Conservation (phyloP, 53 echinoderm and acorn worm genomes). For the Glandiceps talaboti region DNA sequence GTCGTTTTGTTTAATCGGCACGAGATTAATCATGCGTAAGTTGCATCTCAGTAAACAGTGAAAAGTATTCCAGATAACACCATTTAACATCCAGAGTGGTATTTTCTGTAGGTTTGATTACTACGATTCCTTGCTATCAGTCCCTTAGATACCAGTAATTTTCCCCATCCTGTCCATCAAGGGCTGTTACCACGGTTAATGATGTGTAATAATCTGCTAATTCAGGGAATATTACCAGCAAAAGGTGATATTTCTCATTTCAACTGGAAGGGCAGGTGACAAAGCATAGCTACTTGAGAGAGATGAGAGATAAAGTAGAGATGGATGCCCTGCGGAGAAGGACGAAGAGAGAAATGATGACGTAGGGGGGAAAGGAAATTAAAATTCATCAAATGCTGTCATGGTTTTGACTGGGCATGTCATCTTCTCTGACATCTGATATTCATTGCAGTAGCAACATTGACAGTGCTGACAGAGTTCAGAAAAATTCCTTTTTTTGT, state of each 20-base stretch:
- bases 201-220: not conserved
- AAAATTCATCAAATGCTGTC: not conserved
- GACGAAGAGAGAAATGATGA: not conserved
- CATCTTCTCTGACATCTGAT: not conserved
- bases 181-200: not conserved
- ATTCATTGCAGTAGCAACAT: not conserved
- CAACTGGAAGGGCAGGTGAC: not conserved
- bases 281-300: not conserved
- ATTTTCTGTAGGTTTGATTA: too few relatives aligned
- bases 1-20: too few relatives aligned
- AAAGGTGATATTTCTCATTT: not conserved
- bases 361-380: not conserved
- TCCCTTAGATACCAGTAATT: too few relatives aligned
- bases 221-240: not conserved
- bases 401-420: not conserved
- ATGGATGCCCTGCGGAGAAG: not conserved
- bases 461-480: not conserved
- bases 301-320: not conserved
- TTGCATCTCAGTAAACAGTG: too few relatives aligned
- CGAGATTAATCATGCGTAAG: too few relatives aligned
- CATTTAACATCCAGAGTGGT: too few relatives aligned
- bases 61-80: too few relatives aligned
- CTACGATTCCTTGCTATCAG: too few relatives aligned
- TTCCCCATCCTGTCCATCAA: conserved; percentile 35
- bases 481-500: not conserved